phyloP scores from a whole-genome alignment of 2,888 invertebrate genomes.

The Hemithea aestivaria region DNA sequence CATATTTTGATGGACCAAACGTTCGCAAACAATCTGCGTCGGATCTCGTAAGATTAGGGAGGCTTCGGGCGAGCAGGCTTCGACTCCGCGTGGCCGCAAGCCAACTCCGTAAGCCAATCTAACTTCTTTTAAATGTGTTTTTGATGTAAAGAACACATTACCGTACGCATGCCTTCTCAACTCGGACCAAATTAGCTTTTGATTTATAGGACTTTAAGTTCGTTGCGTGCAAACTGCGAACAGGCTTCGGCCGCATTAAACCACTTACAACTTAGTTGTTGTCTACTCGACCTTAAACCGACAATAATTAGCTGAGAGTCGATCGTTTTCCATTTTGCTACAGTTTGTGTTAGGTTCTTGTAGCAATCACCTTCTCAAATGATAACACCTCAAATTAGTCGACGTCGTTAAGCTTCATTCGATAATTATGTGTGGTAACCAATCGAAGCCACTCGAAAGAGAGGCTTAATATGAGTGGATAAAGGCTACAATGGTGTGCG shows the following conservation, averaged over 20 bases:
- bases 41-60: conserved; percentile 71
- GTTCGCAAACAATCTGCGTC: conserved; percentile 72
- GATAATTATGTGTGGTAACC: not conserved
- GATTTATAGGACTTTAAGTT: conserved; percentile 64
- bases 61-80: conserved; percentile 66
- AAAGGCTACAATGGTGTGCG: conserved; percentile 35
- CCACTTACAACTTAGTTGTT: conserved; percentile 24
- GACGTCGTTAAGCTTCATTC: too few relatives aligned
- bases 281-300: conserved; percentile 14
- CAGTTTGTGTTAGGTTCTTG: not conserved
- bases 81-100: conserved; percentile 68
- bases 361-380: too few relatives aligned
- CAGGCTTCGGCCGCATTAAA: conserved; percentile 26
- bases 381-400: too few relatives aligned
- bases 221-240: conserved; percentile 29
- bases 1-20: conserved; percentile 70
- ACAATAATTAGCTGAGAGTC: conserved; percentile 17
- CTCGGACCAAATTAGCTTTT: conserved; percentile 71
- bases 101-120: conserved; percentile 78
- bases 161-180: conserved; percentile 62
- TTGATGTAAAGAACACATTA: conserved; percentile 77
- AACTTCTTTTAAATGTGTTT: conserved; percentile 80
- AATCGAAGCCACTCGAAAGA: conserved; percentile 15
- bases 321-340: not conserved
- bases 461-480: conserved; percentile 20